phyloP scores from a whole-genome alignment of 2,888 invertebrate genomes.

The Heliconius sara region DNA sequence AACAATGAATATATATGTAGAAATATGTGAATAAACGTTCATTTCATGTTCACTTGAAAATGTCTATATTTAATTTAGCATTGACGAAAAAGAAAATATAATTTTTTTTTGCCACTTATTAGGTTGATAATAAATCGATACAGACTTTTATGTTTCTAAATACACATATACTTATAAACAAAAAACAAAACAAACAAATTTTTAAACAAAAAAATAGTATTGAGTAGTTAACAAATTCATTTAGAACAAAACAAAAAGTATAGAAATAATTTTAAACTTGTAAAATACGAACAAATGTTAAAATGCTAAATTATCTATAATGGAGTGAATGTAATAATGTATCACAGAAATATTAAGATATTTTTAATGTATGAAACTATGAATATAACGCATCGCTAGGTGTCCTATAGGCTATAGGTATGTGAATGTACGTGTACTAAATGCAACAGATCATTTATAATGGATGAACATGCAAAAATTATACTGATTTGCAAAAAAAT shows the following conservation, averaged over 20 bases:
- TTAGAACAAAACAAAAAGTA: no score
- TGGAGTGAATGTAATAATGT: not conserved
- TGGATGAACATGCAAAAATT: constrained; percentile 64
- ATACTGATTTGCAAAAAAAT: constrained; percentile 70
- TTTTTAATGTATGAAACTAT: constrained; percentile 5
- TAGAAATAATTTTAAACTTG: no score
- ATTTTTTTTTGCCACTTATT: not conserved
- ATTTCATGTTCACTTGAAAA: no score
- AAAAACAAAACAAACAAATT: no score
- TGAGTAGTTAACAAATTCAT: no score
- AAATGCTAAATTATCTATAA: constrained; percentile 6
- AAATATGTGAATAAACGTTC: no score
- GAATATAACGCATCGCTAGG: constrained; percentile 32
- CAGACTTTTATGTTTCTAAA: no score
- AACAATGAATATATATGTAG: no score
- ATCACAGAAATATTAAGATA: not conserved
- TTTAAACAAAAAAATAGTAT: no score
- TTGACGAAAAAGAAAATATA: not conserved
- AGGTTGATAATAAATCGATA: not conserved
- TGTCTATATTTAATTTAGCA: no score
- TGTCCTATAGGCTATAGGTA: constrained; percentile 57
- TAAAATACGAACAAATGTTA: not conserved
- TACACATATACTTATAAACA: no score
- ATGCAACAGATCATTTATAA: constrained; percentile 59
- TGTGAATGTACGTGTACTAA: constrained; percentile 56